Base-by-base conservation (phyloP, 1,140 invertebrate species). In the Aphelinus certus region DNA sequence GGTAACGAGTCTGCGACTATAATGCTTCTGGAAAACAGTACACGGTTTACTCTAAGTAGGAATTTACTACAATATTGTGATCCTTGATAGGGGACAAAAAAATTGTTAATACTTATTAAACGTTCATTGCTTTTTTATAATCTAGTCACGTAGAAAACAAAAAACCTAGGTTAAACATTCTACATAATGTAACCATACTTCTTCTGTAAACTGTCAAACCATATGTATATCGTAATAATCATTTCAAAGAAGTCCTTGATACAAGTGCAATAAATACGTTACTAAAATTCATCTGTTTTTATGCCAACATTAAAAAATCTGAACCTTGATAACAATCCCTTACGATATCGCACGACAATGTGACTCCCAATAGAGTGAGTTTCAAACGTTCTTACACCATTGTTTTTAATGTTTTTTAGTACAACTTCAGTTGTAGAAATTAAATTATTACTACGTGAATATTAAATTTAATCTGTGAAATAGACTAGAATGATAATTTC, bases 41-140 rank as follows among this genome's bases (percentile, higher is more conserved):
- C n/a, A 73, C 26, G 53, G 3, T 73, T 7, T 73, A 65, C 57
- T 73, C 53, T 53, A 60, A 10, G 61, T 47, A 61, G 43, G 66
- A 26, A 57, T 56, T 83, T 78, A 71, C 74, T 73, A 66, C 76
- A 81, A 80, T 77, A 82, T 79, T 85, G 81, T 83, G 80, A 85
- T 83, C 79, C 73, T 26, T 53, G 9, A 53, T 53, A 6, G 51
- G 51, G 9, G 9, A 53, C 9, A 53, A 53, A 60, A 79, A 79
- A 71, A 75, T 79, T 80, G 82, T 82, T 83, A 81, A 82, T 81
- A 77, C 71, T 79, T 68, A 61, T 56, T 75, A 78, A 75, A 82
- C 81, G 81, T 81, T 83, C 79, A 82, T 84, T 83, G 77, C 79
- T 84, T 82, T 80, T 84, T 82, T 83, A 85, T 85, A 82, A 85